Percentiles rank a stretch among this genome's conserved stretches.
These are phyloP conservation scores for Peromyscus leucopus DNA, from an alignment of 2,113 vertebrate species.

Conservation along the genomic window DNA sequence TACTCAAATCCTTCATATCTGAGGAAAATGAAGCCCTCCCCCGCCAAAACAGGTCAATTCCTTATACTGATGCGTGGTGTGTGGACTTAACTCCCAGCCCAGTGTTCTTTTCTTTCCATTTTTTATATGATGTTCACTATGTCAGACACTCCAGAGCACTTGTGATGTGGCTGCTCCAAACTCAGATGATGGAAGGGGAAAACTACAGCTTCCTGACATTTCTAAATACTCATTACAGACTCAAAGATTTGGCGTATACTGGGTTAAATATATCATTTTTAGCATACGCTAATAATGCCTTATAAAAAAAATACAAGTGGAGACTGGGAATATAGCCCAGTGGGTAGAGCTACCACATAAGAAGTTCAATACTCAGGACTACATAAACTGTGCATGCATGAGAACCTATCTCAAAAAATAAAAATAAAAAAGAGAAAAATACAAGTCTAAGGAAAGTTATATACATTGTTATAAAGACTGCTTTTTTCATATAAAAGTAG, in stretches of 20 bases:
- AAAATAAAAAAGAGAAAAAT: neutral
- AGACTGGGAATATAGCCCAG: neutral
- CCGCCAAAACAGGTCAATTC: neutral
- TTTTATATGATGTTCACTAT: neutral
- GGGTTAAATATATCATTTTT: slow-evolving; percentile 31
- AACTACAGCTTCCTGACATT: neutral
- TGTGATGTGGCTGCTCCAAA: slow-evolving; percentile 49
- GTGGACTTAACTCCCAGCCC: neutral
- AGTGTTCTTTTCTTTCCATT: neutral
- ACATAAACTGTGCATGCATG: neutral
- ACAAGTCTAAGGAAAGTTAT: slow-evolving; percentile 19
- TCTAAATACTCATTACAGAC: slow-evolving; percentile 30
- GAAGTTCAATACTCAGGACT: neutral
- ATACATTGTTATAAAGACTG: slow-evolving; percentile 8
- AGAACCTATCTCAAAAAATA: neutral
- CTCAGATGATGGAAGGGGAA: neutral
- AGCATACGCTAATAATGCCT: neutral
- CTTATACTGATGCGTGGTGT: neutral
- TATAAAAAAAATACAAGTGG: neutral
- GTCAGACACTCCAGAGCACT: neutral
- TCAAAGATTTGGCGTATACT: slow-evolving; percentile 47
- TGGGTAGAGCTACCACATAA: neutral
- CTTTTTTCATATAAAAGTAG: neutral
- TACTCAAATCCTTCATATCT: neutral
- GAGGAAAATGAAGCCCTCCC: slow-evolving; percentile 40